phyloP scores from a whole-genome alignment of 2,888 invertebrate species.

The Idaea straminata region DNA sequence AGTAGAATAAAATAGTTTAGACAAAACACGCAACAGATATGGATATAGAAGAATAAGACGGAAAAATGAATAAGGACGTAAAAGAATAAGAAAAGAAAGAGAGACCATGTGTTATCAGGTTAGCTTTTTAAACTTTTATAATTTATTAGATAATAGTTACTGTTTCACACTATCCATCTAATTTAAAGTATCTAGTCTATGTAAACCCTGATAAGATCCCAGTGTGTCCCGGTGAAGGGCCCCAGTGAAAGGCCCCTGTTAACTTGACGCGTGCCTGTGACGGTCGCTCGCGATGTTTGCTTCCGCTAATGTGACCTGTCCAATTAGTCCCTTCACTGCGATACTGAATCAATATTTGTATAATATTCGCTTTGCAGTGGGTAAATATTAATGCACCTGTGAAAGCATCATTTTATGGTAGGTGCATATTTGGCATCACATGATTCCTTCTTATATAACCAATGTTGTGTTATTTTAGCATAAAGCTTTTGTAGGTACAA shows the following conservation, averaged over 20 bases:
- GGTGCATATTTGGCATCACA: too few species aligned
- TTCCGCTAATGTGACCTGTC: conserved; percentile 3
- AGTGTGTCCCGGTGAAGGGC: not conserved
- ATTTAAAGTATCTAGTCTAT: conserved; percentile 9
- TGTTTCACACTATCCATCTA: not conserved
- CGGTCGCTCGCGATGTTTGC: conserved; percentile 34
- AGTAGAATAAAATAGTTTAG: too few species aligned
- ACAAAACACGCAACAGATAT: too few species aligned
- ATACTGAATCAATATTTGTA: not conserved
- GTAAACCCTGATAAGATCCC: conserved; percentile 39
- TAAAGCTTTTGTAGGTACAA: too few species aligned
- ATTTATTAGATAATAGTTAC: not conserved
- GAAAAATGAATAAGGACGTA: too few species aligned
- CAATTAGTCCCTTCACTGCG: conserved; percentile 2
- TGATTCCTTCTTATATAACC: too few species aligned
- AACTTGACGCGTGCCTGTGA: conserved; percentile 66
- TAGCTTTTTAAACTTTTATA: too few species aligned
- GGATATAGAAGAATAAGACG: too few species aligned
- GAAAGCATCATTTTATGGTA: not conserved
- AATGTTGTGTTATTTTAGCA: too few species aligned
- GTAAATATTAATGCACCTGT: not conserved
- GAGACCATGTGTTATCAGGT: too few species aligned
- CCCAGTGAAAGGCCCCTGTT: conserved; percentile 14
- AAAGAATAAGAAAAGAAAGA: too few species aligned
- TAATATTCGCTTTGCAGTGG: not conserved